Evolutionary conservation across 1,140 invertebrate species (phyloP), one percentile per base, ranked within the genome.

Genomic region (Papilio aristodemus): DNA sequence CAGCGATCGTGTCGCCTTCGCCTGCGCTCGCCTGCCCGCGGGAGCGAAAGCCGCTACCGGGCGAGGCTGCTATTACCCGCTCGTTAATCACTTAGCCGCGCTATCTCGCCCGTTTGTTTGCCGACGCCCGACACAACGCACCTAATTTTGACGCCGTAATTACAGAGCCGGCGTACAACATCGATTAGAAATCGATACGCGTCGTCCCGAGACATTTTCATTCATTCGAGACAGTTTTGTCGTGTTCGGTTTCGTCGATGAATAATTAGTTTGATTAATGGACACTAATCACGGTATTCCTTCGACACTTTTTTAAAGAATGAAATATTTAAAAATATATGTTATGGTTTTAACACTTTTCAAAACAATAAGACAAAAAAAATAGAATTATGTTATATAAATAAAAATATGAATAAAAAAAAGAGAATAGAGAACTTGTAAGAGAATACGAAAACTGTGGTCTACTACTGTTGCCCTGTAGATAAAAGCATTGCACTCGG

Each of bases 11-110:
- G n/a, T n/a, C n/a, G n/a, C n/a, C n/a, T n/a, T n/a, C n/a, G n/a
- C n/a, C n/a, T n/a, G n/a, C n/a, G n/a, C 27, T 60, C 58, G 58
- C 58, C 54, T 43, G 79, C 77, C 83, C 46, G 75, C 71, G 83
- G 83, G 80, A 81, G 80, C 81, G 83, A 85, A 85, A 85, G 83
- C 76, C 68, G 81, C 80, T 75, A 78, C 78, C 69, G 74, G 60
- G 27, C 71, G 71, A 54, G 46, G 46, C 46, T 73, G 72, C 74
- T 71, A 74, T 72, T 82, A 85, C 84, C 82, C 75, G 73, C 75
- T 80, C 80, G 83, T 85, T 84, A 81, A 85, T 83, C 80, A 83
- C 78, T 72, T 62, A 62, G 22, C 62, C 17, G 62, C 58, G n/a
- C 58, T 64, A 64, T 64, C 62, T 64, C 62, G 58, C 38, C 69